Percentiles rank a stretch among this genome's conserved stretches.
These are phyloP conservation scores for Tortrix viridana DNA, from an alignment of 2,888 invertebrate genomes.

Conservation along the genomic window DNA sequence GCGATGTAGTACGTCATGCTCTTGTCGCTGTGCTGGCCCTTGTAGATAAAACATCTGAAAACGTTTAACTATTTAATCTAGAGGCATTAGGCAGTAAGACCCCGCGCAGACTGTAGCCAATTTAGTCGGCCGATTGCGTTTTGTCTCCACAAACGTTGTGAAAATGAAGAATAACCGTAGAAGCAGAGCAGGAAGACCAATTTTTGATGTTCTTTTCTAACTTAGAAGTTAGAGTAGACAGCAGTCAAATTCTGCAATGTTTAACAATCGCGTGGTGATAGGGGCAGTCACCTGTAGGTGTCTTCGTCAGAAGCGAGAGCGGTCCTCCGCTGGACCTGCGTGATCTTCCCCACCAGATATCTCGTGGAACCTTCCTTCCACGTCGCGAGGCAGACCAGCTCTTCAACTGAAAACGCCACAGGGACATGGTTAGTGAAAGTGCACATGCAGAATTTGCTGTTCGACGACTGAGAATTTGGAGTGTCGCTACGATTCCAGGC, in stretches of 20 bases:
- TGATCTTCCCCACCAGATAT: slow-evolving; percentile 90
- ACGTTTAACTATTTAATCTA: neutral
- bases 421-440: neutral
- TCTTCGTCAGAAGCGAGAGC: slow-evolving; percentile 87
- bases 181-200: too few relatives aligned
- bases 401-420: slow-evolving; percentile 86
- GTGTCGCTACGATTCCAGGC: too few relatives aligned
- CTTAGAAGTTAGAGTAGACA: too few relatives aligned
- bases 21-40: slow-evolving; percentile 78
- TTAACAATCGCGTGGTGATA: neutral
- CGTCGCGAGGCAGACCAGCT: slow-evolving; percentile 90
- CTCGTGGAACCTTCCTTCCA: slow-evolving; percentile 94
- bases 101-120: too few relatives aligned
- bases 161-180: too few relatives aligned
- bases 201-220: too few relatives aligned
- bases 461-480: too few relatives aligned
- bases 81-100: too few relatives aligned
- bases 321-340: slow-evolving; percentile 85
- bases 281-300: slow-evolving; percentile 86
- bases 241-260: too few relatives aligned
- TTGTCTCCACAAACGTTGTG: too few relatives aligned
- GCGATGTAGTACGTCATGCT: slow-evolving; percentile 87
- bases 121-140: too few relatives aligned
- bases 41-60: slow-evolving; percentile 91
- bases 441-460: neutral